Conservation (phyloP, 2,888 invertebrate species). For the Cerastoderma edule region DNA sequence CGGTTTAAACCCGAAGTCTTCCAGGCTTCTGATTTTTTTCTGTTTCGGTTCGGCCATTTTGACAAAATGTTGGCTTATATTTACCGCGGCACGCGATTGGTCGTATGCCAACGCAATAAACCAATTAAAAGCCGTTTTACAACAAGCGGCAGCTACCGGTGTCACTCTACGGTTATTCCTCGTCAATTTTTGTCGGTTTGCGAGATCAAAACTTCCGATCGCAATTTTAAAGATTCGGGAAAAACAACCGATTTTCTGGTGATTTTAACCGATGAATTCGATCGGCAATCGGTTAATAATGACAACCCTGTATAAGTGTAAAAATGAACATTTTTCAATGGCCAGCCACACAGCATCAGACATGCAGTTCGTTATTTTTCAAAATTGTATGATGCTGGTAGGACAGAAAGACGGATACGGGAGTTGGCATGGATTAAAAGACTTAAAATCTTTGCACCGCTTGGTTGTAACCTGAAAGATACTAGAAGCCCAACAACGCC, state of each 20-base stretch:
- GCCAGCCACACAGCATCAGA: too few species aligned
- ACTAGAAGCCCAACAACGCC: too few species aligned
- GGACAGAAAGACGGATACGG: too few species aligned
- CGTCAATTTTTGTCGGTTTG: background rate
- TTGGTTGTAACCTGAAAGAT: too few species aligned
- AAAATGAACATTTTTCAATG: too few species aligned
- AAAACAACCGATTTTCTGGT: background rate
- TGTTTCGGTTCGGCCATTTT: background rate
- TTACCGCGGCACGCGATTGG: too few species aligned
- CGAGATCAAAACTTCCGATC: background rate
- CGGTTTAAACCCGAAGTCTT: too few species aligned
- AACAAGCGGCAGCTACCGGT: background rate
- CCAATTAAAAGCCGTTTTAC: background rate
- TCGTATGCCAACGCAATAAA: background rate
- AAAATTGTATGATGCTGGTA: too few species aligned
- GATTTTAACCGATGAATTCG: background rate
- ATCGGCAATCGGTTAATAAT: background rate
- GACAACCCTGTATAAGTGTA: conserved; percentile 1
- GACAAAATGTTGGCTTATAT: background rate
- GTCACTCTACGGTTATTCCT: background rate
- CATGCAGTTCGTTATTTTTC: too few species aligned
- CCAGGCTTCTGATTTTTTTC: too few species aligned
- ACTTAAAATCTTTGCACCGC: too few species aligned
- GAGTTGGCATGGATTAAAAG: too few species aligned
- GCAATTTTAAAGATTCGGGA: background rate